Conservation (phyloP, 1,140 invertebrate genomes). For the Drosophila melanogaster region Release_6_plus_ISO1_MT NT_033779.5:19046001-19046500, state of each 20-base stretch:
- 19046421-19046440: constrained; percentile 1
- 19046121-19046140: constrained; percentile 45
- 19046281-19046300: constrained; percentile 27
- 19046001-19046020: constrained; percentile 12
- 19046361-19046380: constrained; percentile 1
- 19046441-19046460: constrained; percentile 9
- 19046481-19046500: constrained; percentile 80
- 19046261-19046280: constrained; percentile 40
- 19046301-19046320: background rate
- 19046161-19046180: constrained; percentile 75
- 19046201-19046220: constrained; percentile 80
- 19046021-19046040: constrained; percentile 11
- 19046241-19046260: constrained; percentile 13
- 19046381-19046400: constrained; percentile 17
- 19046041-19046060: constrained; percentile 15
- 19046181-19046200: constrained; percentile 78
- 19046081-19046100: constrained; percentile 7
- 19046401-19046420: constrained; percentile 45
- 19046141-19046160: constrained; percentile 79
- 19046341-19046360: constrained; percentile 35
- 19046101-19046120: constrained; percentile 17
- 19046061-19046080: constrained; percentile 16
- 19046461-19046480: constrained; percentile 60
- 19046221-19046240: constrained; percentile 67
- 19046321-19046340: constrained; percentile 68